These are phyloP conservation scores for Rutilus rutilus DNA, from an alignment of 2,113 vertebrate species.

Conservation along the genomic window DNA sequence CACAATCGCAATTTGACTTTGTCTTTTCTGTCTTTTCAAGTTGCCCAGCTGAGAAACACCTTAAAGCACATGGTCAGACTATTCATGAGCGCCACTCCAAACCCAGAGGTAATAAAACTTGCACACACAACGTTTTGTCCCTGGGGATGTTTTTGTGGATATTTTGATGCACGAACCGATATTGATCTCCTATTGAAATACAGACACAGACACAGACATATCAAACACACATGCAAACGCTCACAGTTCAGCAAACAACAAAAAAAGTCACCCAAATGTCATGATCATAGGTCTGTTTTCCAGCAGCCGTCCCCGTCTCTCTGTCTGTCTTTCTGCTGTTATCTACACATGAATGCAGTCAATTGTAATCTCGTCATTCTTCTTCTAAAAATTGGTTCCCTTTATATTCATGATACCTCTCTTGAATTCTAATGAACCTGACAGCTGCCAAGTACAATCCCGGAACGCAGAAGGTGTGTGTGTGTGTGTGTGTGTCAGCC, in stretches of 20 bases:
- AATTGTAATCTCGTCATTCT: background rate
- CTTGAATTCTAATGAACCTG: slow-evolving; percentile 70
- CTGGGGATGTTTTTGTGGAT: background rate
- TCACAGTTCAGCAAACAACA: background rate
- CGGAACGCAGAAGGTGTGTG: slow-evolving; percentile 44
- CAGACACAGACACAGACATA: background rate
- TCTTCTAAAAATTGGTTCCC: slow-evolving; percentile 60
- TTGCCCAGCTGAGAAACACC: background rate
- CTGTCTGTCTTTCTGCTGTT: slow-evolving; percentile 1
- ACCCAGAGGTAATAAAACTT: background rate
- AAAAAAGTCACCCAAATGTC: background rate
- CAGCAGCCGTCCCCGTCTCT: background rate
- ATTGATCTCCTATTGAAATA: background rate
- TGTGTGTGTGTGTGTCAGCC: background rate
- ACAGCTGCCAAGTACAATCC: slow-evolving; percentile 79
- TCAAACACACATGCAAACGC: background rate
- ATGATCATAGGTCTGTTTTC: slow-evolving; percentile 8
- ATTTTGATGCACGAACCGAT: background rate
- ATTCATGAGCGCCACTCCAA: background rate
- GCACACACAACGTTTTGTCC: background rate
- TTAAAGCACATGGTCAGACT: background rate
- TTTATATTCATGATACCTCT: slow-evolving; percentile 62
- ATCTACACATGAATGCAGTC: slow-evolving; percentile 6
- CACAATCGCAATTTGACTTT: background rate
- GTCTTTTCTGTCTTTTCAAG: background rate